phyloP scores from a whole-genome alignment of 2,113 vertebrate species.

The Clarias macrocephalus region DNA sequence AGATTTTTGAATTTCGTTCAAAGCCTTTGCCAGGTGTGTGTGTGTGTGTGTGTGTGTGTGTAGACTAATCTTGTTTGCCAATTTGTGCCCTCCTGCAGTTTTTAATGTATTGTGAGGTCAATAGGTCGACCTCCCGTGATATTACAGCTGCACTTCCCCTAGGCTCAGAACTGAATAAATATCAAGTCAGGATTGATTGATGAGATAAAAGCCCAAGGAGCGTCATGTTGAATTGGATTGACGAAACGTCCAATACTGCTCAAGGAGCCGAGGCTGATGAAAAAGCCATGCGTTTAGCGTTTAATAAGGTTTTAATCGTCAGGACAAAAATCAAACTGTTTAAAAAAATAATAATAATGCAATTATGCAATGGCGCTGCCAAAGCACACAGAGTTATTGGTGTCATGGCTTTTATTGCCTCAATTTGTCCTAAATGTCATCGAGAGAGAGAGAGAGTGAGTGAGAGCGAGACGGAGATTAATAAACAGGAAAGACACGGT shows the following conservation, averaged over 20 bases:
- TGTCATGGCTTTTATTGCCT: slow-evolving; percentile 76
- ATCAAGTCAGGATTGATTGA: slow-evolving; percentile 65
- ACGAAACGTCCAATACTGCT: slow-evolving; percentile 56
- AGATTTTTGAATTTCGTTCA: not conserved
- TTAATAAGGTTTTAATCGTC: slow-evolving; percentile 73
- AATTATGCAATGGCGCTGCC: slow-evolving; percentile 72
- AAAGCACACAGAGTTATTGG: slow-evolving; percentile 71
- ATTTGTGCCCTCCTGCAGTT: not conserved
- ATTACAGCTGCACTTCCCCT: slow-evolving; percentile 10
- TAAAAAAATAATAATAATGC: slow-evolving; percentile 72
- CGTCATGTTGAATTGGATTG: slow-evolving; percentile 66
- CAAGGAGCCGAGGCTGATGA: slow-evolving; percentile 58
- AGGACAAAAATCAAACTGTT: slow-evolving; percentile 14
- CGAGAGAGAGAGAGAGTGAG: slow-evolving; percentile 10
- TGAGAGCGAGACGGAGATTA: not conserved
- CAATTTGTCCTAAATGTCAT: slow-evolving; percentile 73
- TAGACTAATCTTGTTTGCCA: not conserved
- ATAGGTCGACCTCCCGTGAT: slow-evolving; percentile 6
- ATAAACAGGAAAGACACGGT: slow-evolving; percentile 11
- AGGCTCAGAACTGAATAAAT: slow-evolving; percentile 35
- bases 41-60: not conserved
- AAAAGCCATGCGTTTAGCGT: slow-evolving; percentile 52
- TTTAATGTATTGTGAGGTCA: slow-evolving; percentile 12
- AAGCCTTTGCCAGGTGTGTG: not conserved
- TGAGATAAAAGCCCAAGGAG: slow-evolving; percentile 61